Evolutionary conservation across 2,797 vertebrate genomes (phyloP).

Genomic region (Muscicapa striata): DNA sequence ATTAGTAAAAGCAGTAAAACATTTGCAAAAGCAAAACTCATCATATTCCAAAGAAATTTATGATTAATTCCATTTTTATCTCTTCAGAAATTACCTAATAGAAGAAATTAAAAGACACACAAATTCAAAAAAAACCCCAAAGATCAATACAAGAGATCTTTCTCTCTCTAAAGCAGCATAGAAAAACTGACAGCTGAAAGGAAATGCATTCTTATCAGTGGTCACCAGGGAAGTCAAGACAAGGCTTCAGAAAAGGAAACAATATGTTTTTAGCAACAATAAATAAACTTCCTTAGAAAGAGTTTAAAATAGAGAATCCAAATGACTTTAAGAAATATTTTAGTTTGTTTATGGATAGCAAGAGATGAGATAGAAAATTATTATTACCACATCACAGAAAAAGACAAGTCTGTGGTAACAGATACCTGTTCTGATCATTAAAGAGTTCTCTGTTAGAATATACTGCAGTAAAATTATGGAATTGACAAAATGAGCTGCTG

Average conservation of each 20-base stretch:
- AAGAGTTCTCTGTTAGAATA: background rate
- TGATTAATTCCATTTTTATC: background rate
- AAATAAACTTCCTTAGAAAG: background rate
- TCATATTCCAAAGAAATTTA: background rate
- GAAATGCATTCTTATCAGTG: background rate
- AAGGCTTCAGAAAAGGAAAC: constrained; percentile 4
- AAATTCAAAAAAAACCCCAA: background rate
- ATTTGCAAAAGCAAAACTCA: background rate
- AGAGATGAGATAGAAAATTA: background rate
- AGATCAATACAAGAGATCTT: background rate
- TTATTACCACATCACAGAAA: background rate
- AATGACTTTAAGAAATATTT: background rate
- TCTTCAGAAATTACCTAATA: background rate
- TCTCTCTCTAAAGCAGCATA: background rate
- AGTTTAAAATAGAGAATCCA: background rate
- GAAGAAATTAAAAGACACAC: background rate
- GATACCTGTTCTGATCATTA: background rate
- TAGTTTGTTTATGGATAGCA: background rate
- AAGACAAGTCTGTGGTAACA: background rate
- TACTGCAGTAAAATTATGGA: background rate
- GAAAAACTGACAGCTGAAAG: background rate
- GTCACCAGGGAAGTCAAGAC: background rate
- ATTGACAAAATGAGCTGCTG: background rate
- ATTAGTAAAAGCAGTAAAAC: background rate
- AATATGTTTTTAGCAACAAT: background rate